Conservation (phyloP, 2,113 vertebrate genomes). For the Peromyscus polionotus region DNA sequence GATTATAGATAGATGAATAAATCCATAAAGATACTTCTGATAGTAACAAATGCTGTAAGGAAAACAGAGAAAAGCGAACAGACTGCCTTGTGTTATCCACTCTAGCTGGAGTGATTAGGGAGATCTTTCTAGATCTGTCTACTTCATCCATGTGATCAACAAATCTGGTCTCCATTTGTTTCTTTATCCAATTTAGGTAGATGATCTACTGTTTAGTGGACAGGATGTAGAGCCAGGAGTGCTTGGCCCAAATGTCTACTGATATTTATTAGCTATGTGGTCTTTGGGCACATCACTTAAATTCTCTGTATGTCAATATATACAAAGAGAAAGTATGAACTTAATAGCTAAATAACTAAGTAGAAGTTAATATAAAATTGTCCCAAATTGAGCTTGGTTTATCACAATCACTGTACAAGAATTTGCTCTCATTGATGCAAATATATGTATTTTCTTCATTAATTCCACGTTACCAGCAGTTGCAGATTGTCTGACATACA, state of each 20-base stretch:
- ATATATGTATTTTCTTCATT: slow-evolving; percentile 7
- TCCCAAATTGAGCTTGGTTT: not conserved
- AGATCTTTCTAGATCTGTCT: not conserved
- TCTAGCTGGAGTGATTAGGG: not conserved
- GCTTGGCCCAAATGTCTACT: slow-evolving; percentile 13
- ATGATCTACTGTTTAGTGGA: not conserved
- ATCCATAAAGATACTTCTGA: slow-evolving; percentile 6
- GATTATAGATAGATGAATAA: slow-evolving; percentile 1
- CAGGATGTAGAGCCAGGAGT: not conserved
- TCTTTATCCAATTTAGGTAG: not conserved
- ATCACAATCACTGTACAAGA: not conserved
- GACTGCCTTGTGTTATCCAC: not conserved
- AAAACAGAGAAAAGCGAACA: slow-evolving; percentile 14
- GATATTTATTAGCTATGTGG: not conserved
- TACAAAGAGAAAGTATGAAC: not conserved
- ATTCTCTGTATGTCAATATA: not conserved
- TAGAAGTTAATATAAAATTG: not conserved
- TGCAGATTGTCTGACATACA: not conserved
- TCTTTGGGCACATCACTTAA: not conserved
- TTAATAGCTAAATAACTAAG: not conserved
- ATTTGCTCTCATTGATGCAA: slow-evolving; percentile 17
- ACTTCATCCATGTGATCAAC: not conserved
- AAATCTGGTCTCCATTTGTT: slow-evolving; percentile 6
- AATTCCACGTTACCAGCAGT: slow-evolving; percentile 10
- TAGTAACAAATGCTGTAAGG: not conserved